phyloP scores from a whole-genome alignment of 2,888 invertebrate species.

The Lasiommata megera region DNA sequence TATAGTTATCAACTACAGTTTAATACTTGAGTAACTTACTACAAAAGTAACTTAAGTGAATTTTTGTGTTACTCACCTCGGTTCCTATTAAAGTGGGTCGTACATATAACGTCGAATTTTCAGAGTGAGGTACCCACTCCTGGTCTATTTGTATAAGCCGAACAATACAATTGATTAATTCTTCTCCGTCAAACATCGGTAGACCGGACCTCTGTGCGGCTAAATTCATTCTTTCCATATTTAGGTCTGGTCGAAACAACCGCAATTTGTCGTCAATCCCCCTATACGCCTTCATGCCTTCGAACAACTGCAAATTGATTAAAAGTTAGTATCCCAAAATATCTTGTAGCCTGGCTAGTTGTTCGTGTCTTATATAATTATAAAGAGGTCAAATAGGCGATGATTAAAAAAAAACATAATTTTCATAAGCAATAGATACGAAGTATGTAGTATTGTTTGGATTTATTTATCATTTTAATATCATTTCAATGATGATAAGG shows the following conservation, averaged over 20 bases:
- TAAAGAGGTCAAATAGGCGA: no score
- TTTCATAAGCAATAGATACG: no score
- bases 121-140: conserved; percentile 98
- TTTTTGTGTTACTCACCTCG: conserved; percentile 94
- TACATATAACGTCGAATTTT: conserved; percentile 95
- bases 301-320: conserved; percentile 88
- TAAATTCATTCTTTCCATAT: conserved; percentile 95
- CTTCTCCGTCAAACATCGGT: conserved; percentile 93
- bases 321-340: no score
- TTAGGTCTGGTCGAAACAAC: conserved; percentile 96
- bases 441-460: no score
- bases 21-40: no score
- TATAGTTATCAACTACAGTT: no score
- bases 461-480: no score
- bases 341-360: no score
- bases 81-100: conserved; percentile 98
- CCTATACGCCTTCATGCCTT: conserved; percentile 98
- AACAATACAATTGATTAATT: conserved; percentile 91
- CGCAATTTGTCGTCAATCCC: conserved; percentile 95
- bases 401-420: no score
- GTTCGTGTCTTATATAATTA: no score
- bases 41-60: no score
- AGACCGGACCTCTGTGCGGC: conserved; percentile 92
- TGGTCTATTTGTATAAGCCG: conserved; percentile 94
- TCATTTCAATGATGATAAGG: no score